phyloP scores from a whole-genome alignment of 2,888 invertebrate genomes.

The Erebia palarica region DNA sequence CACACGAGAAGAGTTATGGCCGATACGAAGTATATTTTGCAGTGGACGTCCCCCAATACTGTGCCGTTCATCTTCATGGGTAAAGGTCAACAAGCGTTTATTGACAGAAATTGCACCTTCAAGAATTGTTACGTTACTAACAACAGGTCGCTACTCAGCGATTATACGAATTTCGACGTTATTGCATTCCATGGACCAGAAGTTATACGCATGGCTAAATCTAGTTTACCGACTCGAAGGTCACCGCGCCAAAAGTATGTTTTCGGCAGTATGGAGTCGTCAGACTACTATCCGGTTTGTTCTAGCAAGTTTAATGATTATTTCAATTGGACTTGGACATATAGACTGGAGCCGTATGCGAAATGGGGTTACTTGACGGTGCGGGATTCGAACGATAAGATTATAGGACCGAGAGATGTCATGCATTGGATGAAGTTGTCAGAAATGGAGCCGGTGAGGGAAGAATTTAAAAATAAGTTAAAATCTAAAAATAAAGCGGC shows the following conservation, averaged over 20 bases:
- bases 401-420: conserved; percentile 58
- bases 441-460: conserved; percentile 51
- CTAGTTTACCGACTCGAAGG: conserved; percentile 48
- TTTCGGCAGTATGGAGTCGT: conserved; percentile 63
- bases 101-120: conserved; percentile 53
- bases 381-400: conserved; percentile 50
- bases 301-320: conserved; percentile 50
- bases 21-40: conserved; percentile 54
- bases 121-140: conserved; percentile 62
- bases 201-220: conserved; percentile 39
- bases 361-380: conserved; percentile 63
- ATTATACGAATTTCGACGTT: conserved; percentile 58
- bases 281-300: conserved; percentile 60
- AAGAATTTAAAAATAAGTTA: conserved; percentile 48
- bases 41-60: conserved; percentile 52
- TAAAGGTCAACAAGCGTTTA: conserved; percentile 48
- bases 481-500: conserved; percentile 53
- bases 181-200: conserved; percentile 61
- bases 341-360: conserved; percentile 59
- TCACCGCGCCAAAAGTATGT: conserved; percentile 60
- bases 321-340: conserved; percentile 75
- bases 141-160: conserved; percentile 47
- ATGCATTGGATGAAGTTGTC: conserved; percentile 59
- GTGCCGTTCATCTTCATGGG: conserved; percentile 57
- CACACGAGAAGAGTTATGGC: background rate